Conservation (phyloP, 2,888 invertebrate species). For the Nomada fucata region DNA sequence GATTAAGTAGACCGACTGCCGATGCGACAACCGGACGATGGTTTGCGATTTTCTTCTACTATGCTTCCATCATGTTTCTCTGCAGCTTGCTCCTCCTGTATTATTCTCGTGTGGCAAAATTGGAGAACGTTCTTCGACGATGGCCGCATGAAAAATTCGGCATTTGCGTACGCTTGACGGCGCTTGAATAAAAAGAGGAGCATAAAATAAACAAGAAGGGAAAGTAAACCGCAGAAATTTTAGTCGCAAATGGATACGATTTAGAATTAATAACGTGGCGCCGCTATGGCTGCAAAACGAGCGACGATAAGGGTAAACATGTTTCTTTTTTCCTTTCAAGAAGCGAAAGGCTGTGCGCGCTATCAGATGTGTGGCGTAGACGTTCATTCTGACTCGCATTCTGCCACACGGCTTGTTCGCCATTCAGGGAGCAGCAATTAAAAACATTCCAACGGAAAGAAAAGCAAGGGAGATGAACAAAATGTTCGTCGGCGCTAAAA, state of each 20-base stretch:
- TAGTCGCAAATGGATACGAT: constrained; percentile 14
- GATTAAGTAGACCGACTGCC: too few relatives aligned
- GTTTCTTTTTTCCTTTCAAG: not conserved
- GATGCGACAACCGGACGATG: too few relatives aligned
- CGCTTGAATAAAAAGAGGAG: constrained; percentile 29
- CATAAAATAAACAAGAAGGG: constrained; percentile 26
- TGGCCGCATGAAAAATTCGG: not conserved
- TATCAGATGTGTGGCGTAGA: not conserved
- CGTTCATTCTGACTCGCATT: not conserved
- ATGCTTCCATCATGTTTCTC: too few relatives aligned
- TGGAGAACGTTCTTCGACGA: too few relatives aligned
- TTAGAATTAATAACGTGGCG: constrained; percentile 4
- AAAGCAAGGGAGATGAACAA: not conserved
- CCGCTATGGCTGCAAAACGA: not conserved
- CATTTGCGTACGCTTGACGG: constrained; percentile 25
- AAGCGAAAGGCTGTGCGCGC: not conserved
- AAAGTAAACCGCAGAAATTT: constrained; percentile 1
- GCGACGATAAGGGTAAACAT: not conserved
- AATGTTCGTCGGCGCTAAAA: not conserved
- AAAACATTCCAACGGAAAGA: not conserved
- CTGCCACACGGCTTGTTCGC: not conserved
- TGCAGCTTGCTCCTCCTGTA: too few relatives aligned
- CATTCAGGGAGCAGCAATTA: constrained; percentile 7
- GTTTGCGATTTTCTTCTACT: too few relatives aligned
- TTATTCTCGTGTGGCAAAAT: too few relatives aligned